Evolutionary conservation across 2,113 vertebrate species (phyloP).

Genomic region (Heterotis niloticus): DNA sequence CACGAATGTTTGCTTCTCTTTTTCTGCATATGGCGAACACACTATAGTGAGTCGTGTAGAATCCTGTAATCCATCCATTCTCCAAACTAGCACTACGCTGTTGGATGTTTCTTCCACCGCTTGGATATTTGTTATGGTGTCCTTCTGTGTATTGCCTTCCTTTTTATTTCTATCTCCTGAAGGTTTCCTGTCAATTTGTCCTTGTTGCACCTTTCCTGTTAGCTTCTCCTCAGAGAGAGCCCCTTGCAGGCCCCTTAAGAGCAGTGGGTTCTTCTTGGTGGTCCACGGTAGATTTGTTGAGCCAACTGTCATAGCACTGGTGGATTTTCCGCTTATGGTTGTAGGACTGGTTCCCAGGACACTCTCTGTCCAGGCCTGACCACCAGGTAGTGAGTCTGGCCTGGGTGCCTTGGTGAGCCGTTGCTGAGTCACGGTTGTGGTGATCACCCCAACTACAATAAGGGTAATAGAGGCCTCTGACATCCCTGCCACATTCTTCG

Average conservation of each 20-base stretch:
- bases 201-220: slow-evolving; percentile 30
- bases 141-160: slow-evolving; percentile 44
- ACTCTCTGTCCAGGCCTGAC: slow-evolving; percentile 36
- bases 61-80: slow-evolving; percentile 53
- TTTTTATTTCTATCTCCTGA: slow-evolving; percentile 57
- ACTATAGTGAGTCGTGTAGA: slow-evolving; percentile 69
- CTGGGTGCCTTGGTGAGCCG: slow-evolving; percentile 27
- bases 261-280: slow-evolving; percentile 1
- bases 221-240: slow-evolving; percentile 47
- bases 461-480: slow-evolving; percentile 82
- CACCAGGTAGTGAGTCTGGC: slow-evolving; percentile 38
- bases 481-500: slow-evolving; percentile 82
- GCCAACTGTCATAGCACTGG: neutral
- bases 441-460: slow-evolving; percentile 72
- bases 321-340: neutral
- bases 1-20: slow-evolving; percentile 72
- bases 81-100: slow-evolving; percentile 83
- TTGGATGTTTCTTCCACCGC: slow-evolving; percentile 73
- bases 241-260: slow-evolving; percentile 44
- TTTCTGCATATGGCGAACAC: slow-evolving; percentile 79
- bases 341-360: slow-evolving; percentile 41
- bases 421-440: slow-evolving; percentile 51
- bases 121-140: slow-evolving; percentile 67
- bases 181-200: slow-evolving; percentile 50
- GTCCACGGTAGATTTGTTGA: slow-evolving; percentile 24